Evolutionary conservation across 37 sponge, comb jelly and placozoan species (phyloP).

Genomic region (Corticium candelabrum): DNA sequence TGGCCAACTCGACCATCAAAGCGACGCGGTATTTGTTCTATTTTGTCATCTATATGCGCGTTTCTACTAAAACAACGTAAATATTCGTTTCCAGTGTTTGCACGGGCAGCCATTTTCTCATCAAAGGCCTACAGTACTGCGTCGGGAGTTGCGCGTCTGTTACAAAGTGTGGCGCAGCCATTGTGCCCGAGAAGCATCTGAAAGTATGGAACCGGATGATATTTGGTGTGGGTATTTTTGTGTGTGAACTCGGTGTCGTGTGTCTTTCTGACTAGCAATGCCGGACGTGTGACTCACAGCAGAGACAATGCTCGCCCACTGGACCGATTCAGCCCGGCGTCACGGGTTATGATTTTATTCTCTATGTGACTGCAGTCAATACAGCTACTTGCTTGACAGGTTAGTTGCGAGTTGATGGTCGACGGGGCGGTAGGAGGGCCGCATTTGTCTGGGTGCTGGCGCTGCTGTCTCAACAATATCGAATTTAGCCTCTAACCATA

Average conservation of each 20-base stretch:
- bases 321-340: background rate
- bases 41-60: no score
- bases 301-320: background rate
- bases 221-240: background rate
- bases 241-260: no score
- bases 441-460: no score
- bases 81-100: background rate
- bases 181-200: constrained; percentile 30
- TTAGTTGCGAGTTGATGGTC: no score
- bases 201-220: constrained; percentile 11
- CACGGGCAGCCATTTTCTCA: background rate
- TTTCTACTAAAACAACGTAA: no score
- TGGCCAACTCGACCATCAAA: background rate
- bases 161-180: constrained; percentile 25
- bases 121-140: background rate
- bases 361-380: background rate
- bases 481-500: no score
- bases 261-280: background rate
- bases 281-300: background rate
- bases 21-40: background rate
- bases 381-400: background rate
- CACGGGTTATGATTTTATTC: background rate
- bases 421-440: no score
- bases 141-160: background rate
- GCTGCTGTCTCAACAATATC: no score